A percentile compares a stretch with the other conserved stretches of the same genome.
phyloP scores from a whole-genome alignment of 2,888 invertebrate species.

The Sicus ferrugineus region DNA sequence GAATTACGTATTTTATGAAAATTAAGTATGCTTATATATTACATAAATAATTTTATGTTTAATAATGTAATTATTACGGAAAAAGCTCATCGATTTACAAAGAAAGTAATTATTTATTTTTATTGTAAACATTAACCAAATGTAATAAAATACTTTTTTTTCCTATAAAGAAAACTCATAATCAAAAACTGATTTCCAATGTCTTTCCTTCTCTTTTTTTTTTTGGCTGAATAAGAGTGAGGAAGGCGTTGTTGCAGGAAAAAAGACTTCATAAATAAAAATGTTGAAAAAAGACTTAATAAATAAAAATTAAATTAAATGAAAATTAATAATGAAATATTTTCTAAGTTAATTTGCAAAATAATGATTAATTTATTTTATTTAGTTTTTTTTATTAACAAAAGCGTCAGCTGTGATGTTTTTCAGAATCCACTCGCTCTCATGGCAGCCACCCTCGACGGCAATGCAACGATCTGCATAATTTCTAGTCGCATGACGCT shows the following conservation, averaged over 20 bases:
- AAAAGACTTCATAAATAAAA: too few relatives aligned
- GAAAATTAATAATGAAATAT: too few relatives aligned
- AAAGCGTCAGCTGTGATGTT: not conserved
- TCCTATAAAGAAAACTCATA: not conserved
- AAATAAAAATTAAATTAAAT: too few relatives aligned
- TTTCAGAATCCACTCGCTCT: constrained; percentile 3
- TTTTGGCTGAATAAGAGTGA: too few relatives aligned
- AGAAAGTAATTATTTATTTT: not conserved
- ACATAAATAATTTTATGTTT: too few relatives aligned
- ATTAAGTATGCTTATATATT: not conserved
- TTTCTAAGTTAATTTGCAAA: too few relatives aligned
- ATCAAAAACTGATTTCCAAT: too few relatives aligned
- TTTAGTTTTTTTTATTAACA: not conserved
- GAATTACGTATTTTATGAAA: not conserved
- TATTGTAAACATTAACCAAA: not conserved
- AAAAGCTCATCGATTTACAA: not conserved
- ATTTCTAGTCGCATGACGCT: not conserved
- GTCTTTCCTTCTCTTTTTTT: too few relatives aligned
- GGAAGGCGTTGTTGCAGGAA: too few relatives aligned
- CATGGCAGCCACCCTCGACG: not conserved
- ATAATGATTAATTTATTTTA: too few relatives aligned
- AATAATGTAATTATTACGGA: too few relatives aligned
- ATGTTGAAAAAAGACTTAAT: too few relatives aligned
- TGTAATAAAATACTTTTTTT: not conserved
- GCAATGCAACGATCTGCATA: not conserved